Conservation (phyloP, 2,113 vertebrate species). For the Pitta sordida region DNA sequence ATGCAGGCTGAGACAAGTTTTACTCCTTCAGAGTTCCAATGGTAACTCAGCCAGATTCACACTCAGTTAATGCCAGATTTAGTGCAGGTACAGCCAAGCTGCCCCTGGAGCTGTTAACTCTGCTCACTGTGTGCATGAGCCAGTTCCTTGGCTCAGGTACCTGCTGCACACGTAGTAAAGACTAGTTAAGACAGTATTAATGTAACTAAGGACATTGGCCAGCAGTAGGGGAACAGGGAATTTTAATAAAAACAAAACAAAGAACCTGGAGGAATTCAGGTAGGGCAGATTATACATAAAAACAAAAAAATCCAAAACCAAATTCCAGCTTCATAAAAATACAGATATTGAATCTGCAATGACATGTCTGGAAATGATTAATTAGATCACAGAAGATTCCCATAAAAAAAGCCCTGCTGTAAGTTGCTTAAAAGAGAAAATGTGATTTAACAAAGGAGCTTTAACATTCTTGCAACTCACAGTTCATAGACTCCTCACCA, state of each 20-base stretch:
- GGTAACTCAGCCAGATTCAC: not conserved
- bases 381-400: not conserved
- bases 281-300: not conserved
- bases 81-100: not conserved
- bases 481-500: slow-evolving; percentile 1
- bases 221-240: not conserved
- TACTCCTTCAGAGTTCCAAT: not conserved
- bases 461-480: slow-evolving; percentile 10
- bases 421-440: slow-evolving; percentile 14
- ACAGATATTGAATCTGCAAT: not conserved
- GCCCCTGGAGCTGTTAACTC: not conserved
- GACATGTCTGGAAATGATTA: not conserved
- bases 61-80: not conserved
- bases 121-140: not conserved
- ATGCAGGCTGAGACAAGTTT: not conserved
- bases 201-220: not conserved
- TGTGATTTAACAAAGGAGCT: not conserved
- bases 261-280: not conserved
- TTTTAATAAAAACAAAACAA: not conserved
- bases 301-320: not conserved
- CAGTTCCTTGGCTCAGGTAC: not conserved
- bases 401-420: not conserved
- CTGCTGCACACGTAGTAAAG: not conserved
- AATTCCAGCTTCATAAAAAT: not conserved
- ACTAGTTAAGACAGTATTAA: not conserved